phyloP scores from a whole-genome alignment of 2,113 vertebrate genomes.

The Athene cunicularia region DNA sequence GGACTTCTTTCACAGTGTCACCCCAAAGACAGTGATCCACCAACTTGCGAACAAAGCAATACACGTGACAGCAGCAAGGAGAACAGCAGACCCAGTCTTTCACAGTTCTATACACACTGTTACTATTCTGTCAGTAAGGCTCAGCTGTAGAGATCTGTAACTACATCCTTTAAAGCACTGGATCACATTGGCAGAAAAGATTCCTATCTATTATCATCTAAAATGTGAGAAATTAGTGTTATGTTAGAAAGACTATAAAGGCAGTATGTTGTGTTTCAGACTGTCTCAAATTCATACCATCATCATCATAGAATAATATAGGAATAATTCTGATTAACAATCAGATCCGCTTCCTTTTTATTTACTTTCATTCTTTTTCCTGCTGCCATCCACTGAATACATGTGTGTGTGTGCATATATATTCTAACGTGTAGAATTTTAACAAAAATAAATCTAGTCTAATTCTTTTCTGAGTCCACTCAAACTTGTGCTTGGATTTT shows the following conservation, averaged over 20 bases:
- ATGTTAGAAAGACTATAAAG: neutral
- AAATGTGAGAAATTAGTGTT: neutral
- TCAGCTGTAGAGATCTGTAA: neutral
- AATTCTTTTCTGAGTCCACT: neutral
- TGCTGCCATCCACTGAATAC: neutral
- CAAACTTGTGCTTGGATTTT: neutral
- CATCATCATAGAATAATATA: neutral
- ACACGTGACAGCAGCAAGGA: neutral
- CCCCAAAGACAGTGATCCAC: neutral
- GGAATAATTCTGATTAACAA: neutral
- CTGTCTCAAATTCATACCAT: neutral
- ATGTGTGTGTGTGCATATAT: fast-evolving
- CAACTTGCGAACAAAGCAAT: neutral
- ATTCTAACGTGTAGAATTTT: neutral
- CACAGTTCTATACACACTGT: neutral
- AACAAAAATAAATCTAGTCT: neutral
- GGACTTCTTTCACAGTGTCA: neutral
- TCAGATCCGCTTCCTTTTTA: neutral
- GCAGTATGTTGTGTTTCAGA: neutral
- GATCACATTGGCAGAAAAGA: neutral
- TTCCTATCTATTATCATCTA: neutral
- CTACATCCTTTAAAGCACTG: neutral
- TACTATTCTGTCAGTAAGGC: neutral
- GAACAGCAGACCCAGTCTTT: neutral
- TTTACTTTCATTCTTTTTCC: neutral